Conservation (phyloP, 2,888 invertebrate genomes). For the Tetanocera ferruginea region DNA sequence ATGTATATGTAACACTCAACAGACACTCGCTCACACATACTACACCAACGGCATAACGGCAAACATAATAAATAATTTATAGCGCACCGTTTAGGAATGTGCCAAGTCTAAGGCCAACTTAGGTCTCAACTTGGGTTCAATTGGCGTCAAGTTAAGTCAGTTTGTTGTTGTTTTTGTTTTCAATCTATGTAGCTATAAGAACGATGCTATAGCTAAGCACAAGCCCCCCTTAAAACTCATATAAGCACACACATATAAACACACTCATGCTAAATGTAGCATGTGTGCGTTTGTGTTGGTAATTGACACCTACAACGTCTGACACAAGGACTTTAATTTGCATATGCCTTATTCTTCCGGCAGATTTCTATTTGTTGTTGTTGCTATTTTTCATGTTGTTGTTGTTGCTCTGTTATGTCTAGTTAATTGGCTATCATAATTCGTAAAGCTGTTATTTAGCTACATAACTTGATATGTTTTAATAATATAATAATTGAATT, state of each 20-base stretch:
- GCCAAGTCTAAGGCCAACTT: slow-evolving; percentile 42
- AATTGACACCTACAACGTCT: slow-evolving; percentile 15
- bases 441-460: no score
- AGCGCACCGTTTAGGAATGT: background rate
- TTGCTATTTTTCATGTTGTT: background rate
- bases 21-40: background rate
- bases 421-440: no score
- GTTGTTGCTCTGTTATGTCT: background rate
- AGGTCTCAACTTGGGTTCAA: slow-evolving; percentile 31
- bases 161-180: background rate
- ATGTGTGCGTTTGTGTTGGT: background rate
- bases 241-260: background rate
- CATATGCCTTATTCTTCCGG: background rate
- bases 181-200: background rate
- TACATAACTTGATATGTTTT: no score
- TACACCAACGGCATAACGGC: background rate
- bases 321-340: background rate
- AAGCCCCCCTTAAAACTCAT: no score
- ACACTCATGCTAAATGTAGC: background rate
- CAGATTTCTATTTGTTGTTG: background rate
- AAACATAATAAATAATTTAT: slow-evolving; percentile 37
- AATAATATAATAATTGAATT: no score
- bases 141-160: slow-evolving; percentile 9
- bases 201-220: background rate
- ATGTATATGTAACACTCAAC: background rate